Conservation (phyloP, 2,113 vertebrate genomes). For the Hipposideros armiger region DNA sequence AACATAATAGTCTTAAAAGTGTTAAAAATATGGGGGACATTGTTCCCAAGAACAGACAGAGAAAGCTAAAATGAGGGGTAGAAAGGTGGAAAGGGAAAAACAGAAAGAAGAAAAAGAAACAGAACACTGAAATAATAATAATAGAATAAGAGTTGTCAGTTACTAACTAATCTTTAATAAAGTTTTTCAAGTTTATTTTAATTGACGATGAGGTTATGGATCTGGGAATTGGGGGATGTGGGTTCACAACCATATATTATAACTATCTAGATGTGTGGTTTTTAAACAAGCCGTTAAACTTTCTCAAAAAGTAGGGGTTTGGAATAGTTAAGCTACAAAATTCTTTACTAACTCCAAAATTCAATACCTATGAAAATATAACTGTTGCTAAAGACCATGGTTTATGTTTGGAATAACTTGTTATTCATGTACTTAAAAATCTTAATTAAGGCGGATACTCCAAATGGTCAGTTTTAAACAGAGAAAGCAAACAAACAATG, state of each 20-base stretch:
- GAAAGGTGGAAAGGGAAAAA: background rate
- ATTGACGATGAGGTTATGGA: background rate
- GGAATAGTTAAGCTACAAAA: background rate
- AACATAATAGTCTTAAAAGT: background rate
- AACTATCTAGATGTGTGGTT: background rate
- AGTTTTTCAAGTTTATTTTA: background rate
- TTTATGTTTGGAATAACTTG: background rate
- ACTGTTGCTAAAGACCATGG: background rate
- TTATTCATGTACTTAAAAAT: background rate
- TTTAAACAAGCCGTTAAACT: background rate
- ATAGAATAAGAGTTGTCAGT: background rate
- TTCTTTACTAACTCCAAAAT: background rate
- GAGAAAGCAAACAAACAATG: background rate
- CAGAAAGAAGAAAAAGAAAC: background rate
- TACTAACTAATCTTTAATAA: background rate
- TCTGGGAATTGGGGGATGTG: too few relatives aligned
- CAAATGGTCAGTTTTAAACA: background rate
- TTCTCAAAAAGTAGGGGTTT: background rate
- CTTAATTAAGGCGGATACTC: background rate
- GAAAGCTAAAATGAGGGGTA: background rate
- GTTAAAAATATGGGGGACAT: background rate
- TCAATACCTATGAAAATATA: background rate
- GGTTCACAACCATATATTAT: background rate
- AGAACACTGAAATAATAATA: background rate
- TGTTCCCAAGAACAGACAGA: background rate